A percentile compares a stretch with the other conserved stretches of the same genome.
These are phyloP conservation scores for Cosmopolites sordidus DNA, from an alignment of 2,888 invertebrate species.

Conservation along the genomic window DNA sequence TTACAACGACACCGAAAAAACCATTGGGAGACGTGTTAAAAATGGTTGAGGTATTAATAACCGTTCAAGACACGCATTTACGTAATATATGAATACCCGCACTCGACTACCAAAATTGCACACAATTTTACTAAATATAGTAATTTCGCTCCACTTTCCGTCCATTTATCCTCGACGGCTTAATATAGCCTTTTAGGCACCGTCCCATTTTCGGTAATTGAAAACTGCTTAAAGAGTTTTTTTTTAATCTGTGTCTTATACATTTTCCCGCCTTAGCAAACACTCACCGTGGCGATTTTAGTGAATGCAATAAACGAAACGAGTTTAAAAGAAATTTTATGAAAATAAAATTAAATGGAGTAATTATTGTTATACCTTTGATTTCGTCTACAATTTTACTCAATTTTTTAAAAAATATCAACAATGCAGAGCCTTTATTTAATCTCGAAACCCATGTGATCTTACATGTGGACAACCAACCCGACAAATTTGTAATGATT, in stretches of 20 bases:
- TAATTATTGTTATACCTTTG: too few species aligned
- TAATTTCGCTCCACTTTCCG: slow-evolving; percentile 9
- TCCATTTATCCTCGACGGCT: slow-evolving; percentile 6
- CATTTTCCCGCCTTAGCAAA: too few species aligned
- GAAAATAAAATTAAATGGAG: too few species aligned
- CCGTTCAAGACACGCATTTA: slow-evolving; percentile 1
- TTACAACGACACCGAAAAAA: neutral
- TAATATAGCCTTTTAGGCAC: neutral
- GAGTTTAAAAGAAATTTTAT: too few species aligned
- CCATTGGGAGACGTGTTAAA: neutral
- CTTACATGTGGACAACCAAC: too few species aligned
- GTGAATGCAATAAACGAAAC: too few species aligned
- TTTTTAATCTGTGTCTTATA: neutral
- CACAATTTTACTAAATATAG: slow-evolving; percentile 12
- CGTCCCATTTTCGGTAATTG: slow-evolving; percentile 1
- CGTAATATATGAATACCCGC: slow-evolving; percentile 4
- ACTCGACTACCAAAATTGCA: slow-evolving; percentile 9
- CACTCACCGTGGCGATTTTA: too few species aligned
- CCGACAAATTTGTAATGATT: too few species aligned
- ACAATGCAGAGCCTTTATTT: too few species aligned
- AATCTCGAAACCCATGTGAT: too few species aligned
- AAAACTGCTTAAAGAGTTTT: neutral
- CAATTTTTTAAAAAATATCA: too few species aligned
- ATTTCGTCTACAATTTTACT: too few species aligned
- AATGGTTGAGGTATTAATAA: slow-evolving; percentile 1